Evolutionary conservation across 2,113 vertebrate species (phyloP).

Genomic region (Periophthalmus modestus): DNA sequence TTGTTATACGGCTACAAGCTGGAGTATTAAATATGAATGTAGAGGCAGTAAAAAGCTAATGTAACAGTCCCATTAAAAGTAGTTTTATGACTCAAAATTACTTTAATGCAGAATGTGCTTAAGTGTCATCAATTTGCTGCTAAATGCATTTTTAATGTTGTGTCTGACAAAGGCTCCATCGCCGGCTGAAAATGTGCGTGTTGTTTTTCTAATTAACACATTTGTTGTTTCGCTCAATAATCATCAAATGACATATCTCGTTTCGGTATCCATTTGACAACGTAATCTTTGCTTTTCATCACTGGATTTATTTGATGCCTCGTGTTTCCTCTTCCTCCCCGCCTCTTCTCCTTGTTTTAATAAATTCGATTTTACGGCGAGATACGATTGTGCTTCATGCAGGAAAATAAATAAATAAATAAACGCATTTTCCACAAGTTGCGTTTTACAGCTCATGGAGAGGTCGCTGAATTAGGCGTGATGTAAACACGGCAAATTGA

Average conservation of each 20-base stretch:
- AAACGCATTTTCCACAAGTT: conserved; percentile 40
- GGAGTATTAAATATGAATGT: background rate
- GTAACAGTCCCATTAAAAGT: conserved; percentile 4
- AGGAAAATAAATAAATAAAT: conserved; percentile 29
- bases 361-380: conserved; percentile 66
- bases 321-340: conserved; percentile 24
- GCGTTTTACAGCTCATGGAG: conserved; percentile 61
- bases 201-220: conserved; percentile 17
- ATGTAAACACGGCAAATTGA: conserved; percentile 74
- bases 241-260: conserved; percentile 48
- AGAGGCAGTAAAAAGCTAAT: conserved; percentile 3
- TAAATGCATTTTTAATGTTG: conserved; percentile 6
- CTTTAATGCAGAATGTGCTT: conserved; percentile 1
- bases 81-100: background rate
- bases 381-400: conserved; percentile 19
- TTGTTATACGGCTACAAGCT: background rate
- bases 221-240: conserved; percentile 29
- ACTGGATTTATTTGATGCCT: conserved; percentile 19
- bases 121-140: conserved; percentile 2
- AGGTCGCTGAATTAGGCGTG: conserved; percentile 62
- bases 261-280: conserved; percentile 40
- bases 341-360: conserved; percentile 57
- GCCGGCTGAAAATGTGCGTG: conserved; percentile 1
- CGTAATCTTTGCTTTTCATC: conserved; percentile 60
- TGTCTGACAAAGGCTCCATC: conserved; percentile 7